Evolutionary conservation across 64 coral and sea anemone species (phyloP).

Genomic region (Montipora foliosa): DNA sequence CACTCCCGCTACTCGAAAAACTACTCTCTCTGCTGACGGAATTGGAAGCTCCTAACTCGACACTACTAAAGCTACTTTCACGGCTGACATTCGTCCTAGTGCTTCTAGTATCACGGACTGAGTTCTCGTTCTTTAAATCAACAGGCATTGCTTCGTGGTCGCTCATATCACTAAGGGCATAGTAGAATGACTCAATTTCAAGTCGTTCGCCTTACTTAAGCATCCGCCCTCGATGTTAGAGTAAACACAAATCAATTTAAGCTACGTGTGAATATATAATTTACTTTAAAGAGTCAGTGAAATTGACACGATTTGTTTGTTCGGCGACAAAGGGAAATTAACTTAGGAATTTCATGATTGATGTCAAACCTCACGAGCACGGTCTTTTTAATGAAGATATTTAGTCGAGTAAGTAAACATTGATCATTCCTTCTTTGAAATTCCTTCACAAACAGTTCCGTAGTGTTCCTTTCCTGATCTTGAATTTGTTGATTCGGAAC

Average conservation of each 20-base stretch:
- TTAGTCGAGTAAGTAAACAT: conserved; percentile 7
- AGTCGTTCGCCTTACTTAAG: not conserved
- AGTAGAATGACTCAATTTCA: conserved; percentile 6
- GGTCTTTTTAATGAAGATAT: not conserved
- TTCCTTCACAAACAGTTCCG: conserved; percentile 8
- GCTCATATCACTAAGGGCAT: conserved; percentile 33
- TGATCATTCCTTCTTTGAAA: not conserved
- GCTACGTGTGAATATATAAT: conserved; percentile 28
- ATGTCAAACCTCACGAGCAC: not conserved
- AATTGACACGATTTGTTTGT: conserved; percentile 17
- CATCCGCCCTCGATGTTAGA: not conserved
- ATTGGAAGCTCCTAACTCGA: conserved; percentile 27
- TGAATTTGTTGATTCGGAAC: conserved; percentile 5
- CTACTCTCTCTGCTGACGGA: conserved; percentile 37
- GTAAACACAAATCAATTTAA: not conserved
- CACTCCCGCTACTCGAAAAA: conserved; percentile 34
- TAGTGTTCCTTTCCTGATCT: not conserved
- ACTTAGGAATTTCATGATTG: conserved; percentile 29
- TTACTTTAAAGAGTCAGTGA: not conserved
- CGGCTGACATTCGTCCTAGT: not conserved
- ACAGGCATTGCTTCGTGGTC: conserved; percentile 18
- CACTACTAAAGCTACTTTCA: conserved; percentile 39
- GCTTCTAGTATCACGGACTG: not conserved
- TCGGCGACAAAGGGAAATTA: conserved; percentile 2
- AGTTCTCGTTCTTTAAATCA: not conserved